phyloP scores from a whole-genome alignment of 1,140 invertebrate genomes.

The Trachelipus rathkii region DNA sequence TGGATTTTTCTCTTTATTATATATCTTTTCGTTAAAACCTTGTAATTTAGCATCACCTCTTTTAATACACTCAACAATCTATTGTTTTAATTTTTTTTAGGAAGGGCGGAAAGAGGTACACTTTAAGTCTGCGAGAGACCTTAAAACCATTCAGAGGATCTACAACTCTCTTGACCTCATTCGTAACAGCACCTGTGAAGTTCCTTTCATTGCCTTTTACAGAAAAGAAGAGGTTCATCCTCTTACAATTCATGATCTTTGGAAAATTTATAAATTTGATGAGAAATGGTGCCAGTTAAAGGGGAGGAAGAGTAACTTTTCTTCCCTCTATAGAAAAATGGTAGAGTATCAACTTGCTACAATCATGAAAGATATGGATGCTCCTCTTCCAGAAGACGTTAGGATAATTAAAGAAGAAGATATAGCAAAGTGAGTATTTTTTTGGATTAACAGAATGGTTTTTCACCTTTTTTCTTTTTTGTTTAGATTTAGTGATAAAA shows the following conservation, averaged over 20 bases:
- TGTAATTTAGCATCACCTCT: too few relatives aligned
- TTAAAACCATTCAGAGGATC: constrained; percentile 63
- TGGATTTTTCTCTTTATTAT: too few relatives aligned
- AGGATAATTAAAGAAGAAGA: constrained; percentile 80
- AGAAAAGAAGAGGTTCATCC: constrained; percentile 96
- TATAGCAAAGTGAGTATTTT: constrained; percentile 61
- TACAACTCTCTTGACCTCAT: constrained; percentile 93
- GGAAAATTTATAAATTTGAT: constrained; percentile 95
- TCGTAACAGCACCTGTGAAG: constrained; percentile 88
- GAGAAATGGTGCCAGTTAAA: constrained; percentile 94
- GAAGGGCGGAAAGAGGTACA: constrained; percentile 36
- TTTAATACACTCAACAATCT: too few relatives aligned
- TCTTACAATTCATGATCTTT: constrained; percentile 89
- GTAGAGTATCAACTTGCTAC: constrained; percentile 81
- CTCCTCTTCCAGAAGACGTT: constrained; percentile 74
- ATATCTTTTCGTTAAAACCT: too few relatives aligned
- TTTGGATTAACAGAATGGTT: constrained; percentile 22
- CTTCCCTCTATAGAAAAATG: constrained; percentile 86
- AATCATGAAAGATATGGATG: constrained; percentile 76
- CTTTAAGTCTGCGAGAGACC: constrained; percentile 36
- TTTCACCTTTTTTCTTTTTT: too few relatives aligned
- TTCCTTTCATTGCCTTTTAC: constrained; percentile 98
- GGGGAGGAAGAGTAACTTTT: constrained; percentile 77
- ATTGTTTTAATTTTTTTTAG: not conserved
- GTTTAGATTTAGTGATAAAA: too few relatives aligned